Base-by-base conservation (phyloP, 1,140 invertebrate genomes). In the Drosophila gunungcola region DNA sequence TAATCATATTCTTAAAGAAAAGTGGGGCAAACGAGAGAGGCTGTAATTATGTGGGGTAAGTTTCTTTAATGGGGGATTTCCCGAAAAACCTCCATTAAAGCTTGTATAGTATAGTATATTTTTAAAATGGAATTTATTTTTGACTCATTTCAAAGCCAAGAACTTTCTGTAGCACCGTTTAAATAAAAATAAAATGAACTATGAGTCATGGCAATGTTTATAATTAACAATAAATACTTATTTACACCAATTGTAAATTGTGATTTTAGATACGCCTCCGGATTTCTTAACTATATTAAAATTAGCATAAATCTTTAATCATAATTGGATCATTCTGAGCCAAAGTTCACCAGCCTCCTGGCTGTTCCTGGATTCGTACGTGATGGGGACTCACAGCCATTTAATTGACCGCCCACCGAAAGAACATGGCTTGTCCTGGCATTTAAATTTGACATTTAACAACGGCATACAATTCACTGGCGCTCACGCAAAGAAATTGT, bases 361-460 rank as follows among this genome's bases (percentile, higher is more conserved):
- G 63, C 49, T 12, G 54, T 46, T 54, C 12, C 16, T 21, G 34
- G 16, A 10, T 5, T 41, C 43, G 10, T 51, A 67, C 45, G 58
- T 67, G 63, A 46, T 46, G 58, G 34, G 43, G 7, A 21, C 46
- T 64, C 5, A 5, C 52, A 39, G 32, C 9, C 36, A 42, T 41
- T 63, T 67, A 67, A 67, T 63, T 63, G 63, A 49, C 60, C 63
- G 38, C 63, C 63, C 63, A 67, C 63, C 12, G 29, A 49, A 32
- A 25, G 7, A 32, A 57, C 10, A 25, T 29, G 41, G 42, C 32
- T 51, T 32, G 49, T 63, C 32, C 32, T 73, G 53, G n/a, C 69
- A 75, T 75, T 75, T 61, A 54, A 54, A 77, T 61, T 77, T 77
- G 73, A 76, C 73, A 76, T 76, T 77, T 55, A 74, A 34, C 58